Conservation (phyloP, 2,113 vertebrate species). For the Atlantisia rogersi region DNA sequence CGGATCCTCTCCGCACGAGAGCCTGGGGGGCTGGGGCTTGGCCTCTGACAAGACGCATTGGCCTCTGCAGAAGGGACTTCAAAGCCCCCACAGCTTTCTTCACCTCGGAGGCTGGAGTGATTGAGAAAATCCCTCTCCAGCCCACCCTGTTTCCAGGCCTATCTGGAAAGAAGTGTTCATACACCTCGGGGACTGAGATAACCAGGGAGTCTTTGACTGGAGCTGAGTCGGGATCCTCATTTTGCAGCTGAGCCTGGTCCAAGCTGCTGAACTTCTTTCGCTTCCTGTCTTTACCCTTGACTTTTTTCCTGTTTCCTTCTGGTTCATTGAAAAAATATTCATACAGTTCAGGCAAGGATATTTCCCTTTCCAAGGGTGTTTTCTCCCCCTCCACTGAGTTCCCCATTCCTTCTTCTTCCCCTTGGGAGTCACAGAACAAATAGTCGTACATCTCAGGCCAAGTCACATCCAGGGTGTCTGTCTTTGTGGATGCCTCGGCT, state of each 20-base stretch:
- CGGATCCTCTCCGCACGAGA: neutral
- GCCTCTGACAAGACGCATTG: neutral
- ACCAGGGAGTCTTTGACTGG: neutral
- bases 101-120: neutral
- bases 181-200: constrained; percentile 74
- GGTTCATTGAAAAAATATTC: constrained; percentile 86
- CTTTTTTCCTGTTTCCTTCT: constrained; percentile 26
- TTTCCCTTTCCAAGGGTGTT: neutral
- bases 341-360: constrained; percentile 85
- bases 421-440: constrained; percentile 82
- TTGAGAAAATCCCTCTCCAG: neutral
- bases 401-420: neutral
- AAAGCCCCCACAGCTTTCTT: constrained; percentile 32
- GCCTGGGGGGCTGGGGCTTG: neutral
- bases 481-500: rapidly evolving
- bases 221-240: neutral
- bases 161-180: constrained; percentile 79
- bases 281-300: constrained; percentile 63
- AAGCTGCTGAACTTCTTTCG: neutral
- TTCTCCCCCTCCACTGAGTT: neutral
- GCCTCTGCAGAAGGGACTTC: constrained; percentile 20
- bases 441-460: constrained; percentile 88
- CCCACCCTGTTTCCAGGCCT: neutral
- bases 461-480: constrained; percentile 59
- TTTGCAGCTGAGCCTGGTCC: neutral